These are phyloP conservation scores for Ariolimax columbianus DNA, from an alignment of 2,888 invertebrate species.

Conservation along the genomic window DNA sequence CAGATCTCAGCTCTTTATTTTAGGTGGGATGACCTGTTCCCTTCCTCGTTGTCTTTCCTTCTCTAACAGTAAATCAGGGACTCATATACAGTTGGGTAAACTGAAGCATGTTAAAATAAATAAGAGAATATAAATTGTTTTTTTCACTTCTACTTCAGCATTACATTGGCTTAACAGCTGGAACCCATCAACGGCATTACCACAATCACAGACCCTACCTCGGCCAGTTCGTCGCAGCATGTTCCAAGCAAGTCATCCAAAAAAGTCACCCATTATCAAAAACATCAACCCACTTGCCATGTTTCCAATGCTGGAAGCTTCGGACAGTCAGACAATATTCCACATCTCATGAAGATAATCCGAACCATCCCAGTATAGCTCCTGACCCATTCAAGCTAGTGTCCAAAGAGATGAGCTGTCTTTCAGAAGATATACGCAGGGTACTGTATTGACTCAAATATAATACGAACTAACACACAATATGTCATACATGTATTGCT, in stretches of 20 bases:
- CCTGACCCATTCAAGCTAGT: constrained; percentile 88
- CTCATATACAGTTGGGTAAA: too few relatives aligned
- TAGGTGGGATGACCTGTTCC: too few relatives aligned
- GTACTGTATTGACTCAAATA: constrained; percentile 80
- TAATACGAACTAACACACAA: not conserved
- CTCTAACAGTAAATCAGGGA: too few relatives aligned
- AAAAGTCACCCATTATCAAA: not conserved
- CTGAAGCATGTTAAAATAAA: too few relatives aligned
- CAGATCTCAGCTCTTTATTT: too few relatives aligned
- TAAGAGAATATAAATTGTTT: too few relatives aligned
- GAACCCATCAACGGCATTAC: not conserved
- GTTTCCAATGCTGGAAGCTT: not conserved
- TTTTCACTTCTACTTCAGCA: not conserved
- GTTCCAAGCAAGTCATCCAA: too few relatives aligned
- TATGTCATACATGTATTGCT: too few relatives aligned
- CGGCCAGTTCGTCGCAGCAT: not conserved
- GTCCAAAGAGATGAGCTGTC: constrained; percentile 90
- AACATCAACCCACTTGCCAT: not conserved
- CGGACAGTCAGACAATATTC: constrained; percentile 19
- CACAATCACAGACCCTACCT: not conserved
- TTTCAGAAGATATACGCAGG: constrained; percentile 91
- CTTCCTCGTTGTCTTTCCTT: too few relatives aligned
- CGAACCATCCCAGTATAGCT: not conserved
- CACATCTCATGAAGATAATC: not conserved
- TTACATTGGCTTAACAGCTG: not conserved